Evolutionary conservation across 2,113 vertebrate genomes (phyloP), one percentile per base, ranked within the genome.

Genomic region (Upupa epops): DNA sequence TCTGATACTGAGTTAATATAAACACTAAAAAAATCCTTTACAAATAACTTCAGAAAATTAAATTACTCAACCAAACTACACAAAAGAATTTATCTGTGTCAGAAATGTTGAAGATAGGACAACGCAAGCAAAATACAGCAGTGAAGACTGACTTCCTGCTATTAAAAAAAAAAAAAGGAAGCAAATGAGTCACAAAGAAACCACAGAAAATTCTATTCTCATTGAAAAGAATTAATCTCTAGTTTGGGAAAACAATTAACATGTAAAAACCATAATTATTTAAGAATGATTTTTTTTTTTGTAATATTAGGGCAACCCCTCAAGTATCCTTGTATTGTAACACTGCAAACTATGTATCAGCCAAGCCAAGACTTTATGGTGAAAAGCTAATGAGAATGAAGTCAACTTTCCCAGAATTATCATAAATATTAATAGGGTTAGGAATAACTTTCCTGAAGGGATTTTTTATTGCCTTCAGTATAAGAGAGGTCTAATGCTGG

Each of bases 61-160:
- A 51, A 58, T 68, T 83, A 58, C 32, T 68, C 71, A 63, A 82
- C n/a, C 9, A 91, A 29, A 36, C 21, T 15, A 54, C 6, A 88
- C 10, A 80, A 54, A 71, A 46, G 32, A 51, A 76, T 26, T 2
- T 48, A 91, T 48, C 40, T 93, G 72, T 72, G 46, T 51, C 42
- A 76, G 36, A 92, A 89, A 2, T 36, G 36, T 56, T 58, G 61
- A 36, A 75, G 46, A 74, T 15, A 46, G 37, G 46, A 89, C 59
- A 85, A 83, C 31, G 16, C 28, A 90, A 83, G 36, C 31, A 83
- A 93, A 94, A 82, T 32, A 58, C 48, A 92, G 54, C 54, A 71
- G 42, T 36, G 42, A 91, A 88, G 63, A 83, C 46, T 65, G 76
- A 76, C 52, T 84, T 93, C 92, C 79, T 86, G 68, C 31, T 72